These are phyloP conservation scores for Carlito syrichta DNA, from an alignment of 2,113 vertebrate species.

Conservation along the genomic window DNA sequence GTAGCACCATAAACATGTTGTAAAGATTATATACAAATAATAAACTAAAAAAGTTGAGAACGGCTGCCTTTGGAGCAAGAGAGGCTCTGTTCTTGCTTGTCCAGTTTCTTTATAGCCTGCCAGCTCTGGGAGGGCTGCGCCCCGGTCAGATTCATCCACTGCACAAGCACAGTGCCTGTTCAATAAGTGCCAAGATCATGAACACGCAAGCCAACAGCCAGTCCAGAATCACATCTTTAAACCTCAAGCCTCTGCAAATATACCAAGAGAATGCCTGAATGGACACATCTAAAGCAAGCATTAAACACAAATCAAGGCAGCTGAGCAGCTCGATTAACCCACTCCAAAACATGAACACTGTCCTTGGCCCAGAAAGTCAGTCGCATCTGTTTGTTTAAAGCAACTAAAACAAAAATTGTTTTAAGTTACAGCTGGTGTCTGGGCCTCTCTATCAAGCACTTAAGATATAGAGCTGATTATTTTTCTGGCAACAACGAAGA, in stretches of 20 bases:
- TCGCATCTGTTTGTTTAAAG: constrained; percentile 43
- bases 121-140: background rate
- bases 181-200: background rate
- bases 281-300: background rate
- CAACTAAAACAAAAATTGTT: constrained; percentile 56
- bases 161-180: fast-evolving
- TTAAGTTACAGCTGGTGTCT: constrained; percentile 63
- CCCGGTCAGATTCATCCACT: background rate
- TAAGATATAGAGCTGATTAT: constrained; percentile 67
- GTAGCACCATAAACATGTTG: background rate
- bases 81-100: background rate
- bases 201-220: background rate
- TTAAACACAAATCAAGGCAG: background rate
- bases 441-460: constrained; percentile 55
- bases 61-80: background rate
- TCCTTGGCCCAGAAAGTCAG: background rate
- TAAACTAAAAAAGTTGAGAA: background rate
- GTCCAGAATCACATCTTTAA: background rate
- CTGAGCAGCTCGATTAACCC: background rate
- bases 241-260: background rate
- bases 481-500: constrained; percentile 60
- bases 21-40: background rate
- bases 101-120: background rate
- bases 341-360: background rate
- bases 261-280: background rate